phyloP scores from a whole-genome alignment of 2,113 vertebrate genomes.

The Calyptommatus sinebrachiatus region DNA sequence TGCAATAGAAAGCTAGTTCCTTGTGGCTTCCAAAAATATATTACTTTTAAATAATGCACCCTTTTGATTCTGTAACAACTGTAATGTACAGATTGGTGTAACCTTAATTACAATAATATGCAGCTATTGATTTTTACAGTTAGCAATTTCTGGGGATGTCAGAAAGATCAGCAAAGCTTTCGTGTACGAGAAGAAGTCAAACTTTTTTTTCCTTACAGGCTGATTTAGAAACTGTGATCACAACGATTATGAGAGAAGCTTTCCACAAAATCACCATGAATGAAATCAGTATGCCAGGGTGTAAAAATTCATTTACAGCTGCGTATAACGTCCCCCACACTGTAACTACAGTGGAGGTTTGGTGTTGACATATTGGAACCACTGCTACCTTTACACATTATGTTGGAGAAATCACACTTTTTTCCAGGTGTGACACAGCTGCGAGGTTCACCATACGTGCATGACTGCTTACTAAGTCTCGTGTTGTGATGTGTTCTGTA shows the following conservation, averaged over 20 bases:
- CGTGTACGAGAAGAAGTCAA: not conserved
- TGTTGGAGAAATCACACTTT: not conserved
- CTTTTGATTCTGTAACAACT: not conserved
- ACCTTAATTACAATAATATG: not conserved
- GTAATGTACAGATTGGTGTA: not conserved
- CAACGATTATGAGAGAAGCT: not conserved
- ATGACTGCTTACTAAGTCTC: not conserved
- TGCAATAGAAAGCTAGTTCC: no score
- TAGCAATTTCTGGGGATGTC: not conserved
- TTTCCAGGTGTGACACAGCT: not conserved
- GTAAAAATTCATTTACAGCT: not conserved
- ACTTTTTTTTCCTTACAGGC: not conserved
- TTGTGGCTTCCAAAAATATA: no score
- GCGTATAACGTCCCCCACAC: not conserved
- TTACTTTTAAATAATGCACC: not conserved
- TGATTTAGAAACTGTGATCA: not conserved
- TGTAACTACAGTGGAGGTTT: not conserved
- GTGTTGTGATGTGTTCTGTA: not conserved
- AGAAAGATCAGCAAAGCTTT: not conserved
- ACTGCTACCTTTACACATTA: not conserved
- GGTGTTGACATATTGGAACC: not conserved
- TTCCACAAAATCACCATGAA: constrained; percentile 1
- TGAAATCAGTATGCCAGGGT: not conserved
- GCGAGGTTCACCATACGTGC: not conserved
- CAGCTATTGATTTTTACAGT: not conserved